A percentile compares a stretch with the other conserved stretches of the same genome.
Evolutionary conservation across 1,140 invertebrate species (phyloP).

Genomic region (Formica exsecta): DNA sequence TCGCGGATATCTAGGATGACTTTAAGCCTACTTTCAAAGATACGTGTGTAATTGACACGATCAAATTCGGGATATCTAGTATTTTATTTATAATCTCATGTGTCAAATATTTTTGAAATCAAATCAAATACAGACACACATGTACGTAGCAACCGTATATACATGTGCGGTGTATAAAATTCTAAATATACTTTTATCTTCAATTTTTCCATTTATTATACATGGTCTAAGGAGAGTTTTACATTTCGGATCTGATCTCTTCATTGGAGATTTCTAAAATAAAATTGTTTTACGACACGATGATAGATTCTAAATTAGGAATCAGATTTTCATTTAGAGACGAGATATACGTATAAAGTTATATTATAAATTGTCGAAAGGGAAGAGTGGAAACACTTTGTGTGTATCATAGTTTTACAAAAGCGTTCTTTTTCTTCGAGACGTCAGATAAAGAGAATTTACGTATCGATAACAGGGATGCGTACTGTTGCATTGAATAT

Average conservation of each 20-base stretch:
- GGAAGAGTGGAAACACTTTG: neutral
- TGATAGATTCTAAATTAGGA: neutral
- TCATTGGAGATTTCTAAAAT: neutral
- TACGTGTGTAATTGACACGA: too few species aligned
- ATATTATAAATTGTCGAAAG: neutral
- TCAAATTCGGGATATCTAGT: too few species aligned
- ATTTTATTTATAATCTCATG: too few species aligned
- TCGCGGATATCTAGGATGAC: too few species aligned
- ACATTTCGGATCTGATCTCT: neutral
- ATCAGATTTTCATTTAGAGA: neutral
- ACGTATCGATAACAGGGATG: conserved; percentile 23
- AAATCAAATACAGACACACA: too few species aligned
- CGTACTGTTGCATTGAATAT: conserved; percentile 60
- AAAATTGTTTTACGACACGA: neutral
- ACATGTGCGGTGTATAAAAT: too few species aligned
- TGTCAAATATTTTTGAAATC: too few species aligned
- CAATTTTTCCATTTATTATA: too few species aligned
- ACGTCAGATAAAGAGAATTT: neutral
- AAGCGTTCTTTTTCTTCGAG: neutral
- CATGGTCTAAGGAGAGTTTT: neutral
- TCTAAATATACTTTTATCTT: too few species aligned
- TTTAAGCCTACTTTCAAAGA: too few species aligned
- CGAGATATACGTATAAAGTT: neutral
- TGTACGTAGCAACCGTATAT: too few species aligned
- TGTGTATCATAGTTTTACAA: neutral